Conservation (phyloP, 2,888 invertebrate species). For the Apotomis betuletana region DNA sequence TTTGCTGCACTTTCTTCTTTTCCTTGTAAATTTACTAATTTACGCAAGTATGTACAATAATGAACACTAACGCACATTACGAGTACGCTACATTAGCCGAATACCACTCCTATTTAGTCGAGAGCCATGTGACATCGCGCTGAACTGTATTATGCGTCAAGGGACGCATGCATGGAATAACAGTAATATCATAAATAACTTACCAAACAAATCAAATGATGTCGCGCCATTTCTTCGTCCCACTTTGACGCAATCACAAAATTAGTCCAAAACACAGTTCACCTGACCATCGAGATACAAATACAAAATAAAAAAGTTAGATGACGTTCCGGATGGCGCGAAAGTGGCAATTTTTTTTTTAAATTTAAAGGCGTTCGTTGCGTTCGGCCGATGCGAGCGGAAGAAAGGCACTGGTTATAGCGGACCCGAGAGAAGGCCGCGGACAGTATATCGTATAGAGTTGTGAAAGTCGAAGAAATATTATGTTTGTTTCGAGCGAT, state of each 20-base stretch:
- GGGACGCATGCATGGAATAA: slow-evolving; percentile 2
- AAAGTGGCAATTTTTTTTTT: slow-evolving; percentile 24
- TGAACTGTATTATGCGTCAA: slow-evolving; percentile 12
- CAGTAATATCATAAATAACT: slow-evolving; percentile 46
- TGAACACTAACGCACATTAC: too few species aligned
- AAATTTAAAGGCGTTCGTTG: slow-evolving; percentile 32
- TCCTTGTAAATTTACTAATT: slow-evolving; percentile 33
- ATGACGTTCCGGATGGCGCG: slow-evolving; percentile 33
- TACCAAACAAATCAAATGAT: slow-evolving; percentile 57
- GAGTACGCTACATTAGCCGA: too few species aligned
- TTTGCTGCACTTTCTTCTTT: slow-evolving; percentile 40
- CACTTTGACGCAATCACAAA: slow-evolving; percentile 49
- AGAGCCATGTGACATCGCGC: not conserved
- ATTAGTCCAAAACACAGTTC: slow-evolving; percentile 49
- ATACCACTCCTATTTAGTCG: too few species aligned
- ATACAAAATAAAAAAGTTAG: slow-evolving; percentile 45
- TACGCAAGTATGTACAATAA: not conserved
- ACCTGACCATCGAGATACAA: slow-evolving; percentile 52
- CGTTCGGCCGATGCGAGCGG: slow-evolving; percentile 52
- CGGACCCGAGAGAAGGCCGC: slow-evolving; percentile 61
- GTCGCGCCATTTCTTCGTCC: slow-evolving; percentile 53
- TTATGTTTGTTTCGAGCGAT: slow-evolving; percentile 33
- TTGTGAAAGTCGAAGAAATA: slow-evolving; percentile 44
- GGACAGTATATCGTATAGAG: slow-evolving; percentile 63
- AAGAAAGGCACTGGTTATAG: slow-evolving; percentile 52